These are phyloP conservation scores for Sporophila hypoxantha DNA, from an alignment of 2,113 vertebrate genomes.

Conservation along the genomic window DNA sequence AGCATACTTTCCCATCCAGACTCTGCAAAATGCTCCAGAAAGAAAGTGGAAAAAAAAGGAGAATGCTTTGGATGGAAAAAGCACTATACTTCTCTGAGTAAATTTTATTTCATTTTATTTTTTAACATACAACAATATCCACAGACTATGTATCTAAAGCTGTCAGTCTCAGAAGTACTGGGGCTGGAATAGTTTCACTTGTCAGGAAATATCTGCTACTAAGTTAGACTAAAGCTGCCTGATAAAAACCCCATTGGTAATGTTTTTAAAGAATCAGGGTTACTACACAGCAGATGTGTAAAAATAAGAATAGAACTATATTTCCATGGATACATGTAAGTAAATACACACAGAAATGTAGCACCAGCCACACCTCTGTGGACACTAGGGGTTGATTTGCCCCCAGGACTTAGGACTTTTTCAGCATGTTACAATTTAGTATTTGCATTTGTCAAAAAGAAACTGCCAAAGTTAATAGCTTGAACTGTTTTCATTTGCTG, in stretches of 20 bases:
- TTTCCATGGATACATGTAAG: not conserved
- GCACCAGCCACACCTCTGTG: not conserved
- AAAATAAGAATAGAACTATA: not conserved
- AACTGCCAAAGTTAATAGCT: not conserved
- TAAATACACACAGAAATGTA: not conserved
- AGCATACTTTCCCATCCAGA: not conserved
- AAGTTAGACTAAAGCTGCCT: not conserved
- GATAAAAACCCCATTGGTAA: not conserved
- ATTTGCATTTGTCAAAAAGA: not conserved
- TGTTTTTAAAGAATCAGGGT: not conserved
- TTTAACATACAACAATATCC: not conserved
- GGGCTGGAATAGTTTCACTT: not conserved
- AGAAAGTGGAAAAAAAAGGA: not conserved
- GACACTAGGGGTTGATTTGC: not conserved
- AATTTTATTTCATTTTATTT: not conserved
- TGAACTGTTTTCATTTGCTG: not conserved
- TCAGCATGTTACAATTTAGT: not conserved
- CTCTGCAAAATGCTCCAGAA: not conserved
- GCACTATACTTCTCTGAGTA: not conserved
- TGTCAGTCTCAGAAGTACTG: not conserved
- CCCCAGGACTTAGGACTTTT: not conserved
- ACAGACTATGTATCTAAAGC: not conserved
- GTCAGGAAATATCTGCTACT: not conserved
- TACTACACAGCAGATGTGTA: not conserved
- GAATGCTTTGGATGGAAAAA: not conserved